phyloP scores from a whole-genome alignment of 2,888 invertebrate species.

The Spatulosminthurus flaviceps region DNA sequence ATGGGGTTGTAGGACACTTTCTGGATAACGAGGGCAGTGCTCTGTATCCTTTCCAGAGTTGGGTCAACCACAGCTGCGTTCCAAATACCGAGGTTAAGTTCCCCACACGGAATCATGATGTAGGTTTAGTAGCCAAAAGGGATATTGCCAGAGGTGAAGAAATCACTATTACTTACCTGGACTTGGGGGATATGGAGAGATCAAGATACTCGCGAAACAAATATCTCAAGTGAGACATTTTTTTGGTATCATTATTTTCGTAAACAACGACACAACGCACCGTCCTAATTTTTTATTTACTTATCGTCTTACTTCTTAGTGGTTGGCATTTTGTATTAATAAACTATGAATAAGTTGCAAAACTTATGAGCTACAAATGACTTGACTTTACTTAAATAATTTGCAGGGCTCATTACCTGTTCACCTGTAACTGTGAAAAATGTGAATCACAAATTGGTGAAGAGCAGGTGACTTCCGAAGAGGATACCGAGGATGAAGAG shows the following conservation, averaged over 20 bases:
- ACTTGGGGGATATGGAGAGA: conserved; percentile 81
- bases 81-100: conserved; percentile 90
- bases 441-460: conserved; percentile 79
- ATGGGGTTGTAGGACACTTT: conserved; percentile 78
- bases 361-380: too few species aligned
- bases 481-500: conserved; percentile 71
- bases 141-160: conserved; percentile 84
- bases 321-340: too few species aligned
- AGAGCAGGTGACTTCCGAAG: conserved; percentile 82
- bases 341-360: too few species aligned
- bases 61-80: conserved; percentile 89
- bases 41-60: conserved; percentile 84
- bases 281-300: too few species aligned
- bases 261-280: not conserved
- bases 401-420: conserved; percentile 82
- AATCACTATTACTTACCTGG: conserved; percentile 89
- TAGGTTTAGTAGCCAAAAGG: conserved; percentile 77
- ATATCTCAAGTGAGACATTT: conserved; percentile 69
- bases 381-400: too few species aligned
- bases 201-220: conserved; percentile 89
- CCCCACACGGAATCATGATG: conserved; percentile 80
- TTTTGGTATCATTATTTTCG: conserved; percentile 29
- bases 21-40: conserved; percentile 93
- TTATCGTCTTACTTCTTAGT: too few species aligned
- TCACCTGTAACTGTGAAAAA: conserved; percentile 82